Conservation (phyloP, 2,888 invertebrate species). For the Chaetogeoica ovagalla region DNA sequence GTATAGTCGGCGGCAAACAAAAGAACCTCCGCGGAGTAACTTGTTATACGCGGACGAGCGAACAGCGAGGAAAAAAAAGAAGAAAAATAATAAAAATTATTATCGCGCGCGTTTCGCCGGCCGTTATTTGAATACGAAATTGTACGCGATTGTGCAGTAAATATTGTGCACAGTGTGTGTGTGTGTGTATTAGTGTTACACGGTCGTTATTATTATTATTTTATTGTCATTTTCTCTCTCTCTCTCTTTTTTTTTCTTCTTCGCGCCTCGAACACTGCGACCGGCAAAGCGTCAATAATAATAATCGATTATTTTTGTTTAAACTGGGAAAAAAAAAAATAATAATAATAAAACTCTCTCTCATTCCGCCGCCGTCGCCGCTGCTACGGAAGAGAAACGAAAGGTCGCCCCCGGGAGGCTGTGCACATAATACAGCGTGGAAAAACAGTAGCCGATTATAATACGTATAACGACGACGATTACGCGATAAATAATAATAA, state of each 20-base stretch:
- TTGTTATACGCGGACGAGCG: constrained; percentile 21
- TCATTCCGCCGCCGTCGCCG: too few relatives aligned
- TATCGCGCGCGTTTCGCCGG: constrained; percentile 34
- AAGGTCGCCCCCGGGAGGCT: too few relatives aligned
- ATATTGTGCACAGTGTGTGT: neutral
- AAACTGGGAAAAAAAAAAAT: constrained; percentile 38
- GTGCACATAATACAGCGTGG: neutral
- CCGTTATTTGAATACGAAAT: constrained; percentile 52
- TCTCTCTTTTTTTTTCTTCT: constrained; percentile 15
- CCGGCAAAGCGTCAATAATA: constrained; percentile 38
- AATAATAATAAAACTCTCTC: too few relatives aligned
- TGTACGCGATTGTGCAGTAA: constrained; percentile 45
- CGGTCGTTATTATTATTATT: too few relatives aligned
- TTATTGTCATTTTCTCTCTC: neutral
- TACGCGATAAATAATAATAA: neutral
- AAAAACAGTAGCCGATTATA: constrained; percentile 29
- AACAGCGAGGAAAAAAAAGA: neutral
- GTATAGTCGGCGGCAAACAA: constrained; percentile 1
- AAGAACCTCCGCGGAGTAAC: constrained; percentile 16
- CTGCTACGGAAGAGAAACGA: too few relatives aligned
- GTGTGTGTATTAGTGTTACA: neutral
- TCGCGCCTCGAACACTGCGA: constrained; percentile 30
- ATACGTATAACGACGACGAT: neutral
- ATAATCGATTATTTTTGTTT: constrained; percentile 50
- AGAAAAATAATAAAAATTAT: constrained; percentile 25